Evolutionary conservation across 2,888 invertebrate genomes (phyloP), one percentile per base, ranked within the genome.

Genomic region (Drosophila fulvimacula): DNA sequence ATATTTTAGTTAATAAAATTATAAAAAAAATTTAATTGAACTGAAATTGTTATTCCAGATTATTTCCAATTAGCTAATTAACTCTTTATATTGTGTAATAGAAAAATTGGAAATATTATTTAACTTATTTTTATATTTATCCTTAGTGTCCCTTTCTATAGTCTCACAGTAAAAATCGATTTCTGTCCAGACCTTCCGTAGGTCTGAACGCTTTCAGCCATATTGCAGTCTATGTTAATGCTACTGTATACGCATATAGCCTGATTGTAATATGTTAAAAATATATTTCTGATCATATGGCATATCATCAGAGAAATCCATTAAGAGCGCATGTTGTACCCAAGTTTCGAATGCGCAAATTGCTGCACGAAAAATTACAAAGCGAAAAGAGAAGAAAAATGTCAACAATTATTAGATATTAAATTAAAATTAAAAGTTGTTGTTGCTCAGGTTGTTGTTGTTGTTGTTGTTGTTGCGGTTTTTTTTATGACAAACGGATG

Each of bases 401-500:
- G 70, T 34, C 74, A 75, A 69, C 76, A 79, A 81, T 88, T 84
- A 88, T 88, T 88, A 87, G 88, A 87, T 84, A 84, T 89, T 89
- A 84, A 89, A 87, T 79, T 72, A 81, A 84, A 84, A 87, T 79
- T 88, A 72, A 86, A 73, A 69, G 72, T 70, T 70, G 83, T 39
- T 69, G 62, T 48, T 46, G 58, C 32, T 39, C n/a, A 27, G n/a
- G 51, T 56, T 39, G 30, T 42, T 38, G 58, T 39, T 58, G 72
- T n/a, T 38, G n/a, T 7, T 39, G 27, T 52, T 42, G 59, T 34
- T 64, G 73, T 39, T 55, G 64, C 38, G 39, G 66, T 21, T 44
- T 63, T 69, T 88, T 90, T 90, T 89, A 89, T 89, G 90, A 84
- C 89, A 83, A 86, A 84, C 88, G 89, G 83, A 88, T 89, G 91